phyloP scores from a whole-genome alignment of 2,113 vertebrate species.

The Thinocorus orbignyianus region DNA sequence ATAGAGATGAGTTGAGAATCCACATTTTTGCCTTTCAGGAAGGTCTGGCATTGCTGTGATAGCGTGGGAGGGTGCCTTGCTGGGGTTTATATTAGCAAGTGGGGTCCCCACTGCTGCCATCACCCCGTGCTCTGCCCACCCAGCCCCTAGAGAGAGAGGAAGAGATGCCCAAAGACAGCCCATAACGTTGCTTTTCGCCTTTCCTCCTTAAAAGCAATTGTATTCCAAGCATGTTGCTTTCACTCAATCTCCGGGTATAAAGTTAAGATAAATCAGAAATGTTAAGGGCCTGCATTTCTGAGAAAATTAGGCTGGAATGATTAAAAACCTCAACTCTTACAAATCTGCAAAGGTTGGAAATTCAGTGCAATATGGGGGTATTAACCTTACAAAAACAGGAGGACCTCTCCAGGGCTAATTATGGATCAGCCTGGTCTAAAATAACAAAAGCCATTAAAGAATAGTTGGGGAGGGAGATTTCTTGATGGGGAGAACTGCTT shows the following conservation, averaged over 20 bases:
- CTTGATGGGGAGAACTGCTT: conserved; percentile 9
- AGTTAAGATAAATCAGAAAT: conserved; percentile 18
- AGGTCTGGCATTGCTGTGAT: neutral
- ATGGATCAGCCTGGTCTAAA: neutral
- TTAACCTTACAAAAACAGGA: conserved; percentile 5
- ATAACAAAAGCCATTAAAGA: conserved; percentile 32
- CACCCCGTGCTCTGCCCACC: neutral
- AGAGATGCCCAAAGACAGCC: neutral
- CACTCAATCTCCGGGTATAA: neutral
- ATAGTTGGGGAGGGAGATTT: neutral
- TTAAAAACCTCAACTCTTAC: neutral
- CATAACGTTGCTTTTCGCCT: neutral
- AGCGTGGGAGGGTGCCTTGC: neutral
- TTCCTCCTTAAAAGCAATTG: neutral
- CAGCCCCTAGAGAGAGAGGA: neutral
- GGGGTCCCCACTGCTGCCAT: neutral
- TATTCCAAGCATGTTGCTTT: neutral
- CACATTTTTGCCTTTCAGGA: neutral
- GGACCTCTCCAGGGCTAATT: conserved; percentile 37
- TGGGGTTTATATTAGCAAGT: neutral
- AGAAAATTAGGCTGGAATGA: neutral
- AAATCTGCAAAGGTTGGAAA: conserved; percentile 10
- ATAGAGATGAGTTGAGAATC: neutral
- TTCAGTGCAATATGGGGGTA: neutral
- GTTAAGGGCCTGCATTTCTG: neutral